These are phyloP conservation scores for Crotalus helleri DNA, from an alignment of 2,113 vertebrate species.

Conservation along the genomic window DNA sequence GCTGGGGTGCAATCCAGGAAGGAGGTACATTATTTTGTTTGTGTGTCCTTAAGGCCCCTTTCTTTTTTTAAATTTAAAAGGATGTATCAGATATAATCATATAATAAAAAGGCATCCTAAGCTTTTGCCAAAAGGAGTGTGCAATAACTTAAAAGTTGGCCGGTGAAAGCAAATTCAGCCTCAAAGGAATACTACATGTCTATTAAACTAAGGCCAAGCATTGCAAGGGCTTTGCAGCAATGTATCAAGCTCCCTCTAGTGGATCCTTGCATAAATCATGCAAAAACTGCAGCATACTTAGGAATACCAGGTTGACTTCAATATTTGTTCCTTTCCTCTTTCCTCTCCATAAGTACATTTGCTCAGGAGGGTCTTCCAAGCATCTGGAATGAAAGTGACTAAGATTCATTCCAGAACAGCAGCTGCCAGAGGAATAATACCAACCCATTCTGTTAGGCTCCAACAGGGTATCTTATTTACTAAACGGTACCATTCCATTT, in stretches of 20 bases:
- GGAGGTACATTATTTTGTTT: slow-evolving; percentile 69
- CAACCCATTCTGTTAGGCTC: not conserved
- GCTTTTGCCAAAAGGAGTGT: not conserved
- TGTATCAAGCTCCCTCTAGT: not conserved
- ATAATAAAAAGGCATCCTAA: not conserved
- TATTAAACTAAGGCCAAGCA: not conserved
- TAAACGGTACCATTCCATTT: not conserved
- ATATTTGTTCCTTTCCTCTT: not conserved
- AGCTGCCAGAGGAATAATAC: not conserved
- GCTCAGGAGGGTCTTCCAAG: not conserved
- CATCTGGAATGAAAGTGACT: not conserved
- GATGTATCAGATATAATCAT: not conserved
- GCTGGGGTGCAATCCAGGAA: slow-evolving; percentile 86
- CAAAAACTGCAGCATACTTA: not conserved
- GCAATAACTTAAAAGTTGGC: not conserved
- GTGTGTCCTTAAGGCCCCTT: not conserved
- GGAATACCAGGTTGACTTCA: not conserved
- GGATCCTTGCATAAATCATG: slow-evolving; percentile 1
- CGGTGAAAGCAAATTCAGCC: not conserved
- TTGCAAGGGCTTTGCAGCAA: not conserved
- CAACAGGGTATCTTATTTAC: not conserved
- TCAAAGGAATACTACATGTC: not conserved
- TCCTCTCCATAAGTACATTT: not conserved
- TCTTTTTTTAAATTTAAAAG: not conserved
- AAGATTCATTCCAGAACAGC: not conserved